A percentile compares a stretch with the other conserved stretches of the same genome.
Conservation (phyloP, 2,888 invertebrate genomes). For the Leptopilina syphax region DNA sequence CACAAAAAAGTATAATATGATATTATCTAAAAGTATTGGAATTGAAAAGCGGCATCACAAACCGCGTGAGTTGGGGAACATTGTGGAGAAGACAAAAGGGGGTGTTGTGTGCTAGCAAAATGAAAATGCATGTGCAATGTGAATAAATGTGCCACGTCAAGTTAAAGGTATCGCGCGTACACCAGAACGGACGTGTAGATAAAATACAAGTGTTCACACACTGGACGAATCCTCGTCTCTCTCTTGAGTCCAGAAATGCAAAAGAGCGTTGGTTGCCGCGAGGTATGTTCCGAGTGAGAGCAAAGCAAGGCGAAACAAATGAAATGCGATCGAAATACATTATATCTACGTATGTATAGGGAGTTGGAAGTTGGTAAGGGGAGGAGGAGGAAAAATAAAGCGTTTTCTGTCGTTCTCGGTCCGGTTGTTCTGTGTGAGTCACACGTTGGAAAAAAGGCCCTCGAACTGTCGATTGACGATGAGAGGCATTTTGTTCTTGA, state of each 20-base stretch:
- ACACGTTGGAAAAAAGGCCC: conserved; percentile 49
- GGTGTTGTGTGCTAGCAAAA: background rate
- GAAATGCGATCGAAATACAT: conserved; percentile 59
- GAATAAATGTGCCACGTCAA: conserved; percentile 39
- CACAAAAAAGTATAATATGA: background rate
- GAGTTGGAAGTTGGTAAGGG: conserved; percentile 45
- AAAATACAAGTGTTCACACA: conserved; percentile 55
- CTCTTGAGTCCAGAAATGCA: conserved; percentile 42
- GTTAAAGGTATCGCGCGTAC: conserved; percentile 13
- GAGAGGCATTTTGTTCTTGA: conserved; percentile 43
- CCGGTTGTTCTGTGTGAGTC: conserved; percentile 49
- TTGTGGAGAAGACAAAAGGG: conserved; percentile 27
- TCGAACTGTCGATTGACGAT: conserved; percentile 53
- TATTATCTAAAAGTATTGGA: conserved; percentile 4
- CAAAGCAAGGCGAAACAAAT: conserved; percentile 68
- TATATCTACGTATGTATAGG: conserved; percentile 33
- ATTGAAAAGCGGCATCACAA: conserved; percentile 17
- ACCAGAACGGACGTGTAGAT: conserved; percentile 53
- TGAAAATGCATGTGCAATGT: conserved; percentile 27
- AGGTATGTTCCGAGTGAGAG: conserved; percentile 63
- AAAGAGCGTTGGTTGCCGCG: conserved; percentile 57
- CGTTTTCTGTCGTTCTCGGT: conserved; percentile 54
- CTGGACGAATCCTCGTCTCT: conserved; percentile 44
- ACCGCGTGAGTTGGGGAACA: background rate
- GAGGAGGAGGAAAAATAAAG: conserved; percentile 51